A percentile compares a stretch with the other conserved stretches of the same genome.
Evolutionary conservation across 2,888 invertebrate genomes (phyloP).

Genomic region (Neuroscelio doddi): DNA sequence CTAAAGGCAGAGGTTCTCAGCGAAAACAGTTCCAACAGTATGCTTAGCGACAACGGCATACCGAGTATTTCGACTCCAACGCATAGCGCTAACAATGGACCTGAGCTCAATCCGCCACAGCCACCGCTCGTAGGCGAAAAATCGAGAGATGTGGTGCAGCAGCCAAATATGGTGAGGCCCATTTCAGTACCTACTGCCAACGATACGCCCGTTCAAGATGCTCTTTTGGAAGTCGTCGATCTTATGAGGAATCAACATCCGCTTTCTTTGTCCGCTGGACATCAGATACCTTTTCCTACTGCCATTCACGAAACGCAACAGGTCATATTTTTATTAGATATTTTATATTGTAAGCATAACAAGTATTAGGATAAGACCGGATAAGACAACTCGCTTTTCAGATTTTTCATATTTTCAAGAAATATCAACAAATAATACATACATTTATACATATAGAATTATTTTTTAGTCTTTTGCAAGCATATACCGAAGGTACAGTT

Average conservation of each 20-base stretch:
- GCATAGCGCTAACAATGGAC: constrained; percentile 14
- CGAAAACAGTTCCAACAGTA: constrained; percentile 81
- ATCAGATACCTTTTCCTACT: constrained; percentile 34
- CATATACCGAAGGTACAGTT: too few relatives aligned
- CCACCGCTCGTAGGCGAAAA: constrained; percentile 71
- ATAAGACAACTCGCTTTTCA: too few relatives aligned
- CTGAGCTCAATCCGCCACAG: constrained; percentile 44
- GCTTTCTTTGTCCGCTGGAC: constrained; percentile 20
- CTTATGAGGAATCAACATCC: constrained; percentile 59
- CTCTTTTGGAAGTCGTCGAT: constrained; percentile 71
- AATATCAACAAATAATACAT: too few relatives aligned
- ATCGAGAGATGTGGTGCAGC: constrained; percentile 63
- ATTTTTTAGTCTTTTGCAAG: too few relatives aligned
- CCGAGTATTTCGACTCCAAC: constrained; percentile 63
- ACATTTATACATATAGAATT: too few relatives aligned
- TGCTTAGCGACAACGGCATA: constrained; percentile 71
- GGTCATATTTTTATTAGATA: constrained; percentile 13
- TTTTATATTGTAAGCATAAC: too few relatives aligned
- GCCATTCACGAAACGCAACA: constrained; percentile 35
- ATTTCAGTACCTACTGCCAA: too few relatives aligned
- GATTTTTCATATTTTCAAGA: too few relatives aligned
- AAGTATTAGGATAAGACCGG: too few relatives aligned
- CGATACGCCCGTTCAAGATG: constrained; percentile 61
- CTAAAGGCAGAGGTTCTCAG: constrained; percentile 78
- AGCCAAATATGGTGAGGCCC: constrained; percentile 56